Evolutionary conservation across 2,888 invertebrate species (phyloP).

Genomic region (Dolomedes plantarius): DNA sequence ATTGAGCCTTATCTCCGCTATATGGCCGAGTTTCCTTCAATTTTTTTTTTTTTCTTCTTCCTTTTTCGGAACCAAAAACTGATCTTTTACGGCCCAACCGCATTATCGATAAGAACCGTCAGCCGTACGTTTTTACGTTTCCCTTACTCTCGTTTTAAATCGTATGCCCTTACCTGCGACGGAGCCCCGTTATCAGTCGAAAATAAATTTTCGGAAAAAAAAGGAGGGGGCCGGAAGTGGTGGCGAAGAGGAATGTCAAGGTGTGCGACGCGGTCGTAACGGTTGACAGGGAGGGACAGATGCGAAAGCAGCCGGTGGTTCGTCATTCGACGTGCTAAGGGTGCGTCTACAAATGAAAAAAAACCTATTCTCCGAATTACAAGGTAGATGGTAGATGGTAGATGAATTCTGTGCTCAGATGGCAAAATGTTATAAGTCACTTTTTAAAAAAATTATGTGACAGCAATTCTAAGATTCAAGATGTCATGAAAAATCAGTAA

Average conservation of each 20-base stretch:
- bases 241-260: slow-evolving; percentile 20
- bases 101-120: slow-evolving; percentile 32
- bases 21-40: not conserved
- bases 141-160: slow-evolving; percentile 1
- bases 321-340: not conserved
- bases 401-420: no score
- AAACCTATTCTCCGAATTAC: no score
- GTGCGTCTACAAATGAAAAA: not conserved
- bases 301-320: slow-evolving; percentile 14
- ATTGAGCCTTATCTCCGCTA: slow-evolving; percentile 41
- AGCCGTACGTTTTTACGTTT: no score
- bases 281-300: slow-evolving; percentile 54
- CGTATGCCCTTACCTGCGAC: not conserved
- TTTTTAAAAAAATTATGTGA: no score
- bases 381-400: no score
- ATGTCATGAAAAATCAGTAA: no score
- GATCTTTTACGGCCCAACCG: slow-evolving; percentile 52
- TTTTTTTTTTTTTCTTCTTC: not conserved
- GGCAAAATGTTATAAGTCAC: no score
- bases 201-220: slow-evolving; percentile 21
- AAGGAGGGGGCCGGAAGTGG: slow-evolving; percentile 19
- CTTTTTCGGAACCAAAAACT: not conserved
- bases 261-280: slow-evolving; percentile 46
- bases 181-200: not conserved
- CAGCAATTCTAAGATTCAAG: no score